These are phyloP conservation scores for Trachythela sp. DNA, from an alignment of 64 coral and sea anemone genomes.

Conservation along the genomic window DNA sequence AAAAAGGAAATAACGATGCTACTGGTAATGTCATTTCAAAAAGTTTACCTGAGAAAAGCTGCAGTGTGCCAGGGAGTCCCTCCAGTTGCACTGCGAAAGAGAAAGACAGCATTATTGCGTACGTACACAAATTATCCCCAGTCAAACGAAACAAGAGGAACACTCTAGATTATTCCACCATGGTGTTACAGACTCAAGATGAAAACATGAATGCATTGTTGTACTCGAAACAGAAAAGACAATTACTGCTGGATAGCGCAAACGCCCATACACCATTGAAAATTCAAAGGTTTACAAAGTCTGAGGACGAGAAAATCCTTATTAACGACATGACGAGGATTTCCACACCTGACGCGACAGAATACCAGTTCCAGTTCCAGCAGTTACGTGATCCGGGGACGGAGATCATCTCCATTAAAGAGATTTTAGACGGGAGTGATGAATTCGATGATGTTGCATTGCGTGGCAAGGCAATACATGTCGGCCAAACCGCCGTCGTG, in stretches of 20 bases:
- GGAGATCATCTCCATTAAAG: not conserved
- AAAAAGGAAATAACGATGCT: not conserved
- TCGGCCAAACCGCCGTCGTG: not conserved
- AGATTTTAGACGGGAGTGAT: not conserved
- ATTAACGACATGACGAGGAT: constrained; percentile 37
- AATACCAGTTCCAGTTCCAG: constrained; percentile 6
- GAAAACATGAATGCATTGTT: constrained; percentile 39
- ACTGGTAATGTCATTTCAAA: not conserved
- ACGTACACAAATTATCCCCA: constrained; percentile 45
- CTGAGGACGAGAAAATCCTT: constrained; percentile 10
- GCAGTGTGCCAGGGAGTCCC: not conserved
- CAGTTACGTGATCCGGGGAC: not conserved
- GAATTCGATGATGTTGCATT: not conserved
- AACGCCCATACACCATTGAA: constrained; percentile 24
- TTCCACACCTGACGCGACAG: not conserved
- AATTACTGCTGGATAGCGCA: constrained; percentile 30
- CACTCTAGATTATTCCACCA: constrained; percentile 47
- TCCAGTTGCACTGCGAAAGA: not conserved
- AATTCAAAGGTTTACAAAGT: constrained; percentile 43
- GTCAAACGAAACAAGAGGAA: constrained; percentile 36
- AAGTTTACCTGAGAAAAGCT: not conserved
- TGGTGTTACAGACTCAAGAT: constrained; percentile 42
- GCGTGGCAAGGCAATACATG: not conserved
- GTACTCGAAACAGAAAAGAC: constrained; percentile 39
- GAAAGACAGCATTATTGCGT: constrained; percentile 36